Evolutionary conservation across 2,113 vertebrate species (phyloP).

Genomic region (Alligator sinensis): DNA sequence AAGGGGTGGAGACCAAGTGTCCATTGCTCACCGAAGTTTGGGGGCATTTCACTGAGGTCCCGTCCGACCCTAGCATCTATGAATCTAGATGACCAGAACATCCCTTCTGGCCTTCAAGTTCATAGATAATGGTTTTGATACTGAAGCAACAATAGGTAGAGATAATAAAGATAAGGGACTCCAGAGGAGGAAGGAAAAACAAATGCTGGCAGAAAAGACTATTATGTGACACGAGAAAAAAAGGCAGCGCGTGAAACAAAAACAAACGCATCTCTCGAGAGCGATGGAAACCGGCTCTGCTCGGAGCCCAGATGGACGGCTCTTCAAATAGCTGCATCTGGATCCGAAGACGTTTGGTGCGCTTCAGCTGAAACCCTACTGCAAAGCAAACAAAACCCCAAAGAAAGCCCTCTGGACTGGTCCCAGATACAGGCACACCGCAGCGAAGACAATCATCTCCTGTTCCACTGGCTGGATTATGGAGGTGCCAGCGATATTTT

Average conservation of each 20-base stretch:
- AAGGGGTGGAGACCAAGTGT: background rate
- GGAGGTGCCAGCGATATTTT: background rate
- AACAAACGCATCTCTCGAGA: slow-evolving; percentile 60
- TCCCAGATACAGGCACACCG: slow-evolving; percentile 8
- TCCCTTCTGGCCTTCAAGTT: slow-evolving; percentile 8
- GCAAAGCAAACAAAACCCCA: slow-evolving; percentile 61
- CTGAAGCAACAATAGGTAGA: slow-evolving; percentile 16
- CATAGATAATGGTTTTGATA: slow-evolving; percentile 17
- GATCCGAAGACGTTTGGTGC: slow-evolving; percentile 54
- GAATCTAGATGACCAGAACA: background rate
- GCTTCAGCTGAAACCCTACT: slow-evolving; percentile 54
- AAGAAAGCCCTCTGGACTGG: slow-evolving; percentile 24
- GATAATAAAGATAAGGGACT: slow-evolving; percentile 54
- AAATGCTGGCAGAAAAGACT: slow-evolving; percentile 45
- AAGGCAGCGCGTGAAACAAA: slow-evolving; percentile 67
- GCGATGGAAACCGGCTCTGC: slow-evolving; percentile 31
- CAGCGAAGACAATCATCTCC: slow-evolving; percentile 12
- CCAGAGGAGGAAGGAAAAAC: slow-evolving; percentile 45
- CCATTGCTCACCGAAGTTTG: background rate
- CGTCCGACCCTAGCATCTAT: background rate
- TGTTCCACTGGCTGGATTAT: slow-evolving; percentile 24
- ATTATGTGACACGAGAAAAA: slow-evolving; percentile 64
- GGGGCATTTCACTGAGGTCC: background rate
- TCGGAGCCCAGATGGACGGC: slow-evolving; percentile 38
- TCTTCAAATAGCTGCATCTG: slow-evolving; percentile 15